These are phyloP conservation scores for Nymphalis polychloros DNA, from an alignment of 2,888 invertebrate genomes.

Conservation along the genomic window DNA sequence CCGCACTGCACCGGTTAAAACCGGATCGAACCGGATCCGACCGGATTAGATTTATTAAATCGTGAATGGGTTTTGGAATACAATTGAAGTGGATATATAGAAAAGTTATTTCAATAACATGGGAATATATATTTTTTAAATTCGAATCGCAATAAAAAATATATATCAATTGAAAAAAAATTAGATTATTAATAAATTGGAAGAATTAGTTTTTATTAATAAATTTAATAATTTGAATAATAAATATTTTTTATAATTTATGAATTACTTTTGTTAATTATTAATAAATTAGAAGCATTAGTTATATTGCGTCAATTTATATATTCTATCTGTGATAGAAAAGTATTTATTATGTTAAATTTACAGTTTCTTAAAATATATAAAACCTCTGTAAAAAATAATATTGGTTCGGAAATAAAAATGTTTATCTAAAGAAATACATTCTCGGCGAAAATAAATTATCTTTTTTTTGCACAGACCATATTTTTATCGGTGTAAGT, in stretches of 20 bases:
- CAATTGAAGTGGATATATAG: conserved; percentile 19
- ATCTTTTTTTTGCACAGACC: neutral
- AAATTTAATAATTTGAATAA: too few relatives aligned
- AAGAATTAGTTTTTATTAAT: too few relatives aligned
- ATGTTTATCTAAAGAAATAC: neutral
- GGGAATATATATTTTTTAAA: neutral
- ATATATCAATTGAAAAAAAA: neutral
- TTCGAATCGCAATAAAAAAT: neutral
- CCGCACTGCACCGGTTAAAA: conserved; percentile 34
- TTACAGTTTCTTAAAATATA: too few relatives aligned
- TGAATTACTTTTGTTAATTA: too few relatives aligned
- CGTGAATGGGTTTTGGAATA: conserved; percentile 33
- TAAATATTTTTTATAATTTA: too few relatives aligned
- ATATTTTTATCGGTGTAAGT: conserved; percentile 22
- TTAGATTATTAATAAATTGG: too few relatives aligned
- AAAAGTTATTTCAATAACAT: neutral
- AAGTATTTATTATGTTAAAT: too few relatives aligned
- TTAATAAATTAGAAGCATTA: too few relatives aligned
- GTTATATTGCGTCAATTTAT: too few relatives aligned
- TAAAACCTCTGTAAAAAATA: neutral
- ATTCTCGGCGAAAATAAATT: conserved; percentile 11
- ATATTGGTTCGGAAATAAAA: neutral
- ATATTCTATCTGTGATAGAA: too few relatives aligned
- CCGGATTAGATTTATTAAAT: conserved; percentile 49
- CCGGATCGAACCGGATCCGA: conserved; percentile 46